Conservation (phyloP, 2,888 invertebrate species). For the Parapristionchus giblindavisi region DNA sequence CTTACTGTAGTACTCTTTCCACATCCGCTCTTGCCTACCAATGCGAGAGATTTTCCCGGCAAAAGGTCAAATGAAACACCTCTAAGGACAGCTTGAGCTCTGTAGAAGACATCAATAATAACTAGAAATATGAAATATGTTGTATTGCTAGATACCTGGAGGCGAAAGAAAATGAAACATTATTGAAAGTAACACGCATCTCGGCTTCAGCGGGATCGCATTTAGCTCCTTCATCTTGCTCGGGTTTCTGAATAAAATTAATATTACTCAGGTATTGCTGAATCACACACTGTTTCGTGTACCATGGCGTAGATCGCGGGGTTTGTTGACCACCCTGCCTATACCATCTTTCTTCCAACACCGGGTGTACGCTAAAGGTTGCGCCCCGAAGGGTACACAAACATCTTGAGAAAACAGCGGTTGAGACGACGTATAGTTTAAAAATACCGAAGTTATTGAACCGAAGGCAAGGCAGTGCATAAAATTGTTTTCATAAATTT, state of each 20-base stretch:
- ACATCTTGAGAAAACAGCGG: too few relatives aligned
- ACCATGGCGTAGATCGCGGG: too few relatives aligned
- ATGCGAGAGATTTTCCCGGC: slow-evolving; percentile 9
- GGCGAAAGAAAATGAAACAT: slow-evolving; percentile 15
- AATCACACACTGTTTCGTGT: too few relatives aligned
- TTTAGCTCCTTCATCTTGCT: background rate
- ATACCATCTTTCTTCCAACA: too few relatives aligned
- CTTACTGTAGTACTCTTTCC: slow-evolving; percentile 34
- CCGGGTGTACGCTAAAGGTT: too few relatives aligned
- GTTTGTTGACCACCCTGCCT: too few relatives aligned
- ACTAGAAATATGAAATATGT: background rate
- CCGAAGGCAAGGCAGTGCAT: too few relatives aligned
- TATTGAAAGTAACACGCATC: background rate
- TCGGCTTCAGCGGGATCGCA: background rate
- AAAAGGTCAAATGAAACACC: slow-evolving; percentile 10
- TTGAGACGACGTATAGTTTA: too few relatives aligned
- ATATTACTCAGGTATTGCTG: too few relatives aligned
- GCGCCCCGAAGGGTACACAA: too few relatives aligned
- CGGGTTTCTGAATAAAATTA: background rate
- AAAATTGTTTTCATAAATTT: too few relatives aligned
- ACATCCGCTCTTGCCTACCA: slow-evolving; percentile 32
- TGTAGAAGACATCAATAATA: background rate
- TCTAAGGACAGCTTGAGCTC: slow-evolving; percentile 6
- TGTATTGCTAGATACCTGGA: background rate
- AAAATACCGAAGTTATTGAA: too few relatives aligned